Percentiles rank a stretch among this genome's conserved stretches.
Conservation (phyloP, 2,888 invertebrate genomes). For the Galeruca laticollis region DNA sequence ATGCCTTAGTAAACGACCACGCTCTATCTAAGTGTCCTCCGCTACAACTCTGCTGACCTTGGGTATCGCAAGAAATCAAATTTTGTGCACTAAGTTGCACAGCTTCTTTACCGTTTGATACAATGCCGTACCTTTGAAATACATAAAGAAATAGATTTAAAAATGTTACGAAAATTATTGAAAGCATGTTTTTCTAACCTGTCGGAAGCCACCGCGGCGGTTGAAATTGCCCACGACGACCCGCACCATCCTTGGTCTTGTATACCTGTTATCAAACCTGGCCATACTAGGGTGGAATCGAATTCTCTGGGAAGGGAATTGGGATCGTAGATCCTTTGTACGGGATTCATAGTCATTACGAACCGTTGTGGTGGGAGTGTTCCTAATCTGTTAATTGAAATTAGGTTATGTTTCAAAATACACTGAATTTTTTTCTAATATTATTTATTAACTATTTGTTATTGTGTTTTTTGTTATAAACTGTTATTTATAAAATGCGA, state of each 20-base stretch:
- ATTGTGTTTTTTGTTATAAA: too few species aligned
- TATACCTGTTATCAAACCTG: slow-evolving; percentile 76
- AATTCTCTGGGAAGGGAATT: slow-evolving; percentile 76
- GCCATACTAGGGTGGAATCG: slow-evolving; percentile 84
- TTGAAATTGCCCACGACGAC: slow-evolving; percentile 93
- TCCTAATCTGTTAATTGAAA: slow-evolving; percentile 63
- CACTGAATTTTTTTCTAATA: neutral
- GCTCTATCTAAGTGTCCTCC: slow-evolving; percentile 93
- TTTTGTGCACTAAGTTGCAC: slow-evolving; percentile 85
- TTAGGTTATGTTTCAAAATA: too few species aligned
- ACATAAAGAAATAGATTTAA: slow-evolving; percentile 1
- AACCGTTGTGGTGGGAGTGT: slow-evolving; percentile 69
- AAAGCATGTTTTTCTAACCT: slow-evolving; percentile 66
- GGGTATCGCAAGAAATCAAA: slow-evolving; percentile 85
- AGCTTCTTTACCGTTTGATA: slow-evolving; percentile 83
- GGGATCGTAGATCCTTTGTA: slow-evolving; percentile 72
- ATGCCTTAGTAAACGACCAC: slow-evolving; percentile 88
- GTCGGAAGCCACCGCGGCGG: slow-evolving; percentile 84
- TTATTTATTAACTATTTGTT: too few species aligned
- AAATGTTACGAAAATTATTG: neutral
- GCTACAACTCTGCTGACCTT: slow-evolving; percentile 82
- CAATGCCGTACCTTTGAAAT: slow-evolving; percentile 78
- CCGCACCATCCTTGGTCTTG: slow-evolving; percentile 85
- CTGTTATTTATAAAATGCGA: too few species aligned
- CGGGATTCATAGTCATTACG: slow-evolving; percentile 72